A percentile compares a stretch with the other conserved stretches of the same genome.
These are phyloP conservation scores for Diplosoma virens DNA, from an alignment of 23 tunicate species.

Conservation along the genomic window DNA sequence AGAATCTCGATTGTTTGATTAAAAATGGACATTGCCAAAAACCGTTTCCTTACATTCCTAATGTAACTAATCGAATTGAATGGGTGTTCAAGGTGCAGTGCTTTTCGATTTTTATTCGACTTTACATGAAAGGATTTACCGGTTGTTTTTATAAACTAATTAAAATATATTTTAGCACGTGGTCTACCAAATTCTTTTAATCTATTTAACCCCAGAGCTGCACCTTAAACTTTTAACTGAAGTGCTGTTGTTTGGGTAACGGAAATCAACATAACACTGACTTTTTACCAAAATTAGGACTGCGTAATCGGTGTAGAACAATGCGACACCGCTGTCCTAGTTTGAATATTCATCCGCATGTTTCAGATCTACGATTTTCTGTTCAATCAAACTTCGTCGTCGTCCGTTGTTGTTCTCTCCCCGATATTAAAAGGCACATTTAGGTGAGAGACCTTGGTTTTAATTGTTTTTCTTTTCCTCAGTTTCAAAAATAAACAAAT, in stretches of 20 bases:
- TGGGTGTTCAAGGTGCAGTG: slow-evolving; percentile 67
- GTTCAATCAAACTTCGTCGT: slow-evolving; percentile 30
- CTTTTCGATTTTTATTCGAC: no score
- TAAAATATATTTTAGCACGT: not conserved
- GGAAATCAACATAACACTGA: no score
- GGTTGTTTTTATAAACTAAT: no score
- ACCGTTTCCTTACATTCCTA: slow-evolving; percentile 68
- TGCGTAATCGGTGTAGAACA: no score
- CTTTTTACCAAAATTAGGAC: no score
- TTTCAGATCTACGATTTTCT: slow-evolving; percentile 81
- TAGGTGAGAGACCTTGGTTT: slow-evolving; percentile 46
- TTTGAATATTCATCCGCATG: not conserved
- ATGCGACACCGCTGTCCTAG: no score
- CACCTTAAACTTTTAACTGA: no score
- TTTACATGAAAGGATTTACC: no score
- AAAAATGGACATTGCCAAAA: not conserved
- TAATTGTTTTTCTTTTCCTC: no score
- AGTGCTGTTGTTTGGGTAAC: no score
- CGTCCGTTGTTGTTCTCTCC: slow-evolving; percentile 33
- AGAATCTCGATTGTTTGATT: slow-evolving; percentile 31
- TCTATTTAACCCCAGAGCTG: slow-evolving; percentile 1
- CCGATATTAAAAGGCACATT: slow-evolving; percentile 55
- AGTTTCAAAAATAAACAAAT: no score
- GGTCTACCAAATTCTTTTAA: not conserved
- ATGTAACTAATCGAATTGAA: slow-evolving; percentile 57